A percentile compares a stretch with the other conserved stretches of the same genome.
Conservation (phyloP, 2,113 vertebrate genomes). For the Eptesicus fuscus region DNA sequence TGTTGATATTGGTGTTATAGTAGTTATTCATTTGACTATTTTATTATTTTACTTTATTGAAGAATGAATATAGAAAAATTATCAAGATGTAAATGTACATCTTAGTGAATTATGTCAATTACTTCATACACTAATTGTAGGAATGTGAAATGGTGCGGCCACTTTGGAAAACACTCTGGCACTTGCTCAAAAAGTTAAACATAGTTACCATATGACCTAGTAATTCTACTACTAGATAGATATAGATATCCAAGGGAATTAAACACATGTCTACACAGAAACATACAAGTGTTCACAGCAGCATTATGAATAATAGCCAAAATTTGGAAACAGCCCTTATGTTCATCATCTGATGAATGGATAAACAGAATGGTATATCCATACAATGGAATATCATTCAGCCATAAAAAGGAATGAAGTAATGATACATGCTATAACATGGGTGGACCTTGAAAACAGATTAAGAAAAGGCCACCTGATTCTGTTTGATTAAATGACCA, state of each 20-base stretch:
- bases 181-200: not conserved
- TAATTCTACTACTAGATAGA: not conserved
- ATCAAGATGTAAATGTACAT: not conserved
- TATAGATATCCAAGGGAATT: not conserved
- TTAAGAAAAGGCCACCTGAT: not conserved
- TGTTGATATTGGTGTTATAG: not conserved
- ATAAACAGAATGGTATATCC: not conserved
- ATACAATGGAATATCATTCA: not conserved
- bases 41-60: not conserved
- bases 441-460: not conserved
- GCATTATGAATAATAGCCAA: not conserved
- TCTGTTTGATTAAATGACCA: not conserved
- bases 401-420: not conserved
- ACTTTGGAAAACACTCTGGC: not conserved
- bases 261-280: not conserved
- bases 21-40: not conserved
- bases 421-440: not conserved
- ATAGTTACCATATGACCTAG: not conserved
- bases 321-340: not conserved
- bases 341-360: not conserved
- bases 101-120: not conserved
- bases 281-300: not conserved
- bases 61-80: not conserved
- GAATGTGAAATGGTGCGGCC: not conserved
- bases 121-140: not conserved